Conservation (phyloP, 2,888 invertebrate species). For the Pristionchus maxplancki region DNA sequence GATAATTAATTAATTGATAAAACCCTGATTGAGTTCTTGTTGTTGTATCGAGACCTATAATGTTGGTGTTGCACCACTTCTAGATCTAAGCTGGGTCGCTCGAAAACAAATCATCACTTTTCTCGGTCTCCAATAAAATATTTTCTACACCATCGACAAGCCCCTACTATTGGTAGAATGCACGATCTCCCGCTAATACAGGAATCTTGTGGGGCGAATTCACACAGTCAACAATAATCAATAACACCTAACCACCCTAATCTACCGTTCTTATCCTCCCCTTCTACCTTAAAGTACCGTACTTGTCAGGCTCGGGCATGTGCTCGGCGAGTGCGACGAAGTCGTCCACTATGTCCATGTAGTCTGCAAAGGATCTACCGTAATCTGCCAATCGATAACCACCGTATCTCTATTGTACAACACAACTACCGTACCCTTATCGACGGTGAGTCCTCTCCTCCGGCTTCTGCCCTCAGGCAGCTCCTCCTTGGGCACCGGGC, state of each 20-base stretch:
- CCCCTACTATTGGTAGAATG: background rate
- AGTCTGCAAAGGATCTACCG: constrained; percentile 24
- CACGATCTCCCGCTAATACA: background rate
- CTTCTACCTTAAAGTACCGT: too few relatives aligned
- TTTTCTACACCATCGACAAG: background rate
- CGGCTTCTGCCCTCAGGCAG: background rate
- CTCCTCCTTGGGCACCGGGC: constrained; percentile 39
- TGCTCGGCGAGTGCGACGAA: constrained; percentile 44
- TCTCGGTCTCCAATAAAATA: too few relatives aligned
- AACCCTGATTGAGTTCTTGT: background rate
- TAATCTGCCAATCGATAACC: background rate
- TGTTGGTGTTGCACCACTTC: too few relatives aligned
- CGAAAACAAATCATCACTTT: too few relatives aligned
- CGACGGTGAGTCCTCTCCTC: constrained; percentile 7
- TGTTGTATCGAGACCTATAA: too few relatives aligned
- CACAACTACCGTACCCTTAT: constrained; percentile 18
- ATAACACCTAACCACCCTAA: too few relatives aligned
- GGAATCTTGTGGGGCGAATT: too few relatives aligned
- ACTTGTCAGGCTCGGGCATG: constrained; percentile 3
- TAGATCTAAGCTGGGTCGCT: too few relatives aligned
- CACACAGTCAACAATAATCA: background rate
- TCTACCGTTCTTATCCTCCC: too few relatives aligned
- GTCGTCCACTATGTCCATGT: constrained; percentile 49
- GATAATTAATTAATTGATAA: background rate
- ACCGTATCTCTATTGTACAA: background rate